Base-by-base conservation (phyloP, 2,888 invertebrate genomes). In the Geotrupes spiniger region DNA sequence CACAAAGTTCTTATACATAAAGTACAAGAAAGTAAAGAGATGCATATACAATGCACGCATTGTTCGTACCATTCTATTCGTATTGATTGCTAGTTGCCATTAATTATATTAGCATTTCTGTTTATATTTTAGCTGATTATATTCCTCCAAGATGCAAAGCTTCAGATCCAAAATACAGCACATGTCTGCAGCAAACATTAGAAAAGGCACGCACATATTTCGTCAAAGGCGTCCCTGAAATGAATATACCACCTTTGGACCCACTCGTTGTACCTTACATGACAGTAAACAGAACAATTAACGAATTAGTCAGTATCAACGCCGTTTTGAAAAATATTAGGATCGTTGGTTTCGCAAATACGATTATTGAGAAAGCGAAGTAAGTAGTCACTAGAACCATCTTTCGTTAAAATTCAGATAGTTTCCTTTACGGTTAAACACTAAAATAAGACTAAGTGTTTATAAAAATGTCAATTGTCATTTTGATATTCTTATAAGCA, bases 161-260 rank as follows among this genome's bases (percentile, higher is more conserved):
- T 3, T 83, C 78, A 41, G 83, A 84, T 61, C 78, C 78, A 0
- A 75, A 83, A 9, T 69, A 87, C 40, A 78, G 78, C 62, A 76
- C 74, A 6, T 89, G 89, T 62, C 76, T 84, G 0, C 72, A 73
- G 51, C 68, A 78, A 10, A 79, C 80, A 1, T 73, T 89, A 5
- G 81, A 85, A 44, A 69, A 69, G 0, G 70, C 86, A 46, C 74
- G 78, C 28, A 80, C 81, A 0, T 73, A 79, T 27, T 68, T 89
- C 10, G 70, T 73, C 0, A 60, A 71, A 5, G 89, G 89, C 2
- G 84, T 89, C 39, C 79, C 82, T 0, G 84, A 84, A 62, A 71
- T 89, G 1, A 76, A 77, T 10, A 80, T 89, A 36, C 89, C 89
- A 0, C 74, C 82, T 0, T 73, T 86, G 53, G 88, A 89, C 52